A percentile compares a stretch with the other conserved stretches of the same genome.
Evolutionary conservation across 2,797 vertebrate species (phyloP).

Genomic region (Odontamblyopus lacepedii): DNA sequence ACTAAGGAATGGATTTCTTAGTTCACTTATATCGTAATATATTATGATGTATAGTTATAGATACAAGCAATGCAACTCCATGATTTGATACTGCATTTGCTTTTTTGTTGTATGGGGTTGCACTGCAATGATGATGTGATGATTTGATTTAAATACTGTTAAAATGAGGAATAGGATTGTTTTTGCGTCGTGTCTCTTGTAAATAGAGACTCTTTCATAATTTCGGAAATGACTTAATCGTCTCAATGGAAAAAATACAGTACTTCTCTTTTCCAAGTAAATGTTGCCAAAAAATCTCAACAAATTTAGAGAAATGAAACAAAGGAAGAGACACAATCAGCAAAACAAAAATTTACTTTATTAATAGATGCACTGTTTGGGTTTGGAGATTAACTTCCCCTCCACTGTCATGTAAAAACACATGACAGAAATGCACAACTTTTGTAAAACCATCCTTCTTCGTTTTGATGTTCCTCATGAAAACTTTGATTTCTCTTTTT

Average conservation of each 20-base stretch:
- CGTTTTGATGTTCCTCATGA: constrained; percentile 33
- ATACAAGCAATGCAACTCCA: background rate
- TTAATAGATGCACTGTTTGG: constrained; percentile 43
- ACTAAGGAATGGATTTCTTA: no score
- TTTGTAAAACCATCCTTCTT: constrained; percentile 29
- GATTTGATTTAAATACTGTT: no score
- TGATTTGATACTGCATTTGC: background rate
- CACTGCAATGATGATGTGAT: no score
- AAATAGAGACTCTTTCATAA: constrained; percentile 65
- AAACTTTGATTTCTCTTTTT: constrained; percentile 24
- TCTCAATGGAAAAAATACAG: constrained; percentile 33
- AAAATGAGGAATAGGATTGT: no score
- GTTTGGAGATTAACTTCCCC: constrained; percentile 21
- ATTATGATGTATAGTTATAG: no score
- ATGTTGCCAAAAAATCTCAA: constrained; percentile 19
- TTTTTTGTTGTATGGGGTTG: background rate
- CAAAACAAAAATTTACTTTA: constrained; percentile 62
- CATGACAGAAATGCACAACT: constrained; percentile 49
- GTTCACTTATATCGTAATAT: no score
- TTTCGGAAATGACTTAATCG: constrained; percentile 58
- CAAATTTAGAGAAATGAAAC: constrained; percentile 56
- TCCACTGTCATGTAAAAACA: constrained; percentile 27
- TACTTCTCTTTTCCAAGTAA: constrained; percentile 66
- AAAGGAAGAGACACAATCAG: constrained; percentile 45
- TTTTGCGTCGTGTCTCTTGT: constrained; percentile 18